Evolutionary conservation across 2,888 invertebrate species (phyloP).

Genomic region (Plebejus argus): DNA sequence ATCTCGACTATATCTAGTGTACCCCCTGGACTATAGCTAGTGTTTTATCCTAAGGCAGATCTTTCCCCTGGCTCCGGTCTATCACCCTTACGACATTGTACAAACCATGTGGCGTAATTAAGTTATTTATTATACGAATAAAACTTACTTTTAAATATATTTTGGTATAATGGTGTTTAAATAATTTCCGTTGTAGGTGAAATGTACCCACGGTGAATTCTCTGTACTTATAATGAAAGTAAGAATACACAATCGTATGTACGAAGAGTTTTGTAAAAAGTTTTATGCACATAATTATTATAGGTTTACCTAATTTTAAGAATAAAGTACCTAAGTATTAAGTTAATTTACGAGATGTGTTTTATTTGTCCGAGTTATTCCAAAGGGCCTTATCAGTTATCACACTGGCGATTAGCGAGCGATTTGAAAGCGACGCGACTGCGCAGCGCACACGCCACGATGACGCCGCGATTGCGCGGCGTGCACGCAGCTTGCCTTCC

Average conservation of each 20-base stretch:
- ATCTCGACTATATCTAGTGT: background rate
- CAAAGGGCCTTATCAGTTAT: no score
- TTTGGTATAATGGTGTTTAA: constrained; percentile 34
- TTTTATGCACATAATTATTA: constrained; percentile 67
- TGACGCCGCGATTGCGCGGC: no score
- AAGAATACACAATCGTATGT: constrained; percentile 30
- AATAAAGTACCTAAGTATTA: constrained; percentile 60
- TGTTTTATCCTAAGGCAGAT: background rate
- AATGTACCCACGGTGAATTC: constrained; percentile 25
- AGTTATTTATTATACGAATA: constrained; percentile 68
- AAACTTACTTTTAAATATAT: constrained; percentile 35
- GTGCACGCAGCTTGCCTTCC: no score
- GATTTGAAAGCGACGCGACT: no score
- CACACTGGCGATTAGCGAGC: no score
- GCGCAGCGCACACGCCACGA: no score
- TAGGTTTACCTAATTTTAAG: constrained; percentile 71
- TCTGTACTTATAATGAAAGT: constrained; percentile 15
- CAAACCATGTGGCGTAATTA: constrained; percentile 72
- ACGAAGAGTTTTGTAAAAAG: constrained; percentile 62
- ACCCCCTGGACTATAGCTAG: constrained; percentile 1
- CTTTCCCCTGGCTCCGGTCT: constrained; percentile 2
- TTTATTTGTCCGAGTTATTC: no score
- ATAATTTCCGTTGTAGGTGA: constrained; percentile 20
- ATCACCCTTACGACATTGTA: constrained; percentile 59
- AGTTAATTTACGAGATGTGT: constrained; percentile 38